phyloP scores from a whole-genome alignment of 2,797 vertebrate genomes.

The Gymnothorax reevesii region DNA sequence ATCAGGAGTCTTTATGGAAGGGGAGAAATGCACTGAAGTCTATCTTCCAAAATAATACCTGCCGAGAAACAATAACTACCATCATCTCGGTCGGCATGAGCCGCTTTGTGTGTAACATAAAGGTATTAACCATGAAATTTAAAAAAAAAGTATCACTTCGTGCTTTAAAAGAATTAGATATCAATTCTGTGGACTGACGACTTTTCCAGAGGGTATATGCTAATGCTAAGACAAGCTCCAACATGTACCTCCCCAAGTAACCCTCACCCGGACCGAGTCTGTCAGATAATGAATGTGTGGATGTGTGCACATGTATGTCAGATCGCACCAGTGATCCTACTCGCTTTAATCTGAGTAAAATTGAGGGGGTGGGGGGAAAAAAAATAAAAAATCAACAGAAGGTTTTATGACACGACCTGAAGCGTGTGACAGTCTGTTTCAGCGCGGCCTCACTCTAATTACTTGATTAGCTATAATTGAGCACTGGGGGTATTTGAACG shows the following conservation, averaged over 20 bases:
- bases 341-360: not conserved
- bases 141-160: not conserved
- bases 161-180: too few species aligned
- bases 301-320: not conserved
- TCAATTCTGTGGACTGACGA: too few species aligned
- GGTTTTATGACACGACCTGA: not conserved
- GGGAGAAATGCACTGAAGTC: not conserved
- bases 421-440: not conserved
- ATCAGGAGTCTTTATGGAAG: not conserved
- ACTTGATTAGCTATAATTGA: slow-evolving; percentile 2
- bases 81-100: not conserved
- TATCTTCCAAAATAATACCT: too few species aligned
- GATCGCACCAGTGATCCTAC: not conserved
- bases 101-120: too few species aligned
- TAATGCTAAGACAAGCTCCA: too few species aligned
- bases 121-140: not conserved
- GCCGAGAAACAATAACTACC: not conserved
- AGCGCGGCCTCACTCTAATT: not conserved
- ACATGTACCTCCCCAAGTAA: not conserved
- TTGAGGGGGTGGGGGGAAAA: slow-evolving; percentile 4
- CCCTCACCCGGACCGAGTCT: not conserved
- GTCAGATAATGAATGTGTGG: not conserved
- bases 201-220: too few species aligned
- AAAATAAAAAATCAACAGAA: not conserved
- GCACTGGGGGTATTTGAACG: not conserved